Base-by-base conservation (phyloP, 2,797 vertebrate genomes). In the Gallinago nigripennis region DNA sequence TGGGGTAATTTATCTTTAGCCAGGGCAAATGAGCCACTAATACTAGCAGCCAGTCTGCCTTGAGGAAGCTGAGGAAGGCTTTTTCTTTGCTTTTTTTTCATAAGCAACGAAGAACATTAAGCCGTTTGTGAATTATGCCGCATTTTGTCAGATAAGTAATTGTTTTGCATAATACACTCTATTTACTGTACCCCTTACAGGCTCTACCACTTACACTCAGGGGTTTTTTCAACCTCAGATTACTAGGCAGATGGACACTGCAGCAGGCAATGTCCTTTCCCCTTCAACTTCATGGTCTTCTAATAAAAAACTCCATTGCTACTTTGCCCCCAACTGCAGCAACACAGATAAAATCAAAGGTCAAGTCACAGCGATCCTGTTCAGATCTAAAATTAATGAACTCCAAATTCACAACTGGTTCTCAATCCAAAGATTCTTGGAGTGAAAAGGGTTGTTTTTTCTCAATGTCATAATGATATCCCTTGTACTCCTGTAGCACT, bases 81-180 rank as follows among this genome's bases (percentile, higher is more conserved):
- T 90, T 90, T 88, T 50, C 50, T 93, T 86, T 88, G 53, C 50
- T 39, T 11, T 41, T 88, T 73, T 91, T 37, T 39, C 56, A 28
- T 37, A 72, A 65, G 12, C 31, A 68, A 23, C 16, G 23, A 68
- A 57, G 43, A 91, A 64, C 21, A 28, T 41, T 78, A 92, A 94
- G 46, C 43, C 51, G 79, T 94, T 95, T 20, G 51, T 95, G 82
- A 94, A 93, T 86, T 93, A 86, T 70, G 57, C 85, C 70, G 57
- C 2, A 4, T 70, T 96, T 96, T 91, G 77, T 94, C 94, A 95
- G 88, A 19, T 65, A 83, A 83, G 61, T 86, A 95, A 76, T 88
- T 72, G 30, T 48, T n/a, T 60, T 86, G 57, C 39, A 11, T 70
- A 58, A 56, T 39, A n/a, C 1, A 0, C 14, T 78, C 7, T 79